Conservation (phyloP, 1,140 invertebrate genomes). For the Dendrolimus kikuchii region DNA sequence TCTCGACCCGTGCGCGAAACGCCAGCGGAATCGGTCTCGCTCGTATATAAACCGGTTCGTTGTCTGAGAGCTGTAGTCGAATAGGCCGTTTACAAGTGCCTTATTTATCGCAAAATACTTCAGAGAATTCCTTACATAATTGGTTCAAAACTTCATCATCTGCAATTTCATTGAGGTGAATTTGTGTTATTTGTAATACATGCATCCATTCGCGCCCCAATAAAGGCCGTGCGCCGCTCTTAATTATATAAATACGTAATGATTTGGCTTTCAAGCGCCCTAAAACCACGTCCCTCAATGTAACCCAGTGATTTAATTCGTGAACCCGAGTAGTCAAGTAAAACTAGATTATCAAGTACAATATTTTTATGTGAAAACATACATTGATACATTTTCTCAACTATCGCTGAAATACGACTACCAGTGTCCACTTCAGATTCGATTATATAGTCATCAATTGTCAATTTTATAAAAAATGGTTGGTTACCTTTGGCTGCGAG, state of each 20-base stretch:
- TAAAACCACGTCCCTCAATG: conserved; percentile 15
- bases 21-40: conserved; percentile 38
- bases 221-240: conserved; percentile 19
- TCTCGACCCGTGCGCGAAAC: no score
- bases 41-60: conserved; percentile 27
- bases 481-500: no score
- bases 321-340: conserved; percentile 20
- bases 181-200: conserved; percentile 20
- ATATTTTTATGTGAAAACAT: conserved; percentile 15
- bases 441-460: no score
- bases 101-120: conserved; percentile 24
- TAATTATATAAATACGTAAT: conserved; percentile 27
- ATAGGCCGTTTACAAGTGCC: conserved; percentile 23
- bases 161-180: conserved; percentile 17
- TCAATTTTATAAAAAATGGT: no score
- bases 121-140: conserved; percentile 19
- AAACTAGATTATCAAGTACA: conserved; percentile 15
- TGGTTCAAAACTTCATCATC: conserved; percentile 14
- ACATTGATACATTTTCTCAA: conserved; percentile 6
- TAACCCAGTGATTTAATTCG: conserved; percentile 19
- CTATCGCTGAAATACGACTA: no score
- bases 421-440: no score
- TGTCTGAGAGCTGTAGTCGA: conserved; percentile 20
- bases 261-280: conserved; percentile 4
- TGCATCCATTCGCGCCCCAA: conserved; percentile 26